Evolutionary conservation across 1,140 invertebrate species (phyloP), one percentile per base, ranked within the genome.

Genomic region (Chlorops oryzae): DNA sequence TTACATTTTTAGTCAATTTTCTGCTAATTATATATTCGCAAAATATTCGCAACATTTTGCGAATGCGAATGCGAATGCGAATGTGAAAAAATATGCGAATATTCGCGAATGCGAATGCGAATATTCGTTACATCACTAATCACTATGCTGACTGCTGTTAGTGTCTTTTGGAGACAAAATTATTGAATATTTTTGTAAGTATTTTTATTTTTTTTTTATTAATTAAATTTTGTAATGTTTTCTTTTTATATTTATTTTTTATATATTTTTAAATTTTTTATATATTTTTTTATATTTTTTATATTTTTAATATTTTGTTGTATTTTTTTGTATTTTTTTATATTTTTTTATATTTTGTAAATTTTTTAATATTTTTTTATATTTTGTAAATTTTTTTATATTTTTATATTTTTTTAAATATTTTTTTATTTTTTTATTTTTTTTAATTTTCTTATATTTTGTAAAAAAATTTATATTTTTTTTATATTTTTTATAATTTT

Each of bases 401-500:
- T 24, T 43, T 34, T 44, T 54, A 50, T 45, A 32, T 49, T 22
- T 45, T 61, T 44, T 34, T 28, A 52, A 24, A 43, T 28, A 28
- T 50, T 38, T 51, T 38, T 20, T 55, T 20, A 47, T 13, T n/a
- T 38, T 32, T 12, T 43, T 43, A 10, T 22, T 17, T n/a, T 37
- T 23, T 17, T 46, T 54, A 49, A 15, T 47, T 42, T 32, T 15
- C 42, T 43, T 49, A 50, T 32, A 41, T 42, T 55, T 58, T 53
- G 57, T 59, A 59, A 57, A 55, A 37, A 21, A 24, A 52, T 58
- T 59, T 57, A 50, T 58, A 47, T 12, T 46, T 51, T 53, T 50
- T 53, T 58, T 57, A 9, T 32, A 46, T 41, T 24, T 54, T 23
- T 39, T 28, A 28, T 42, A 40, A 20, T 2, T 7, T 20, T 48